A percentile compares a stretch with the other conserved stretches of the same genome.
Evolutionary conservation across 2,113 vertebrate species (phyloP).

Genomic region (Myodes glareolus): DNA sequence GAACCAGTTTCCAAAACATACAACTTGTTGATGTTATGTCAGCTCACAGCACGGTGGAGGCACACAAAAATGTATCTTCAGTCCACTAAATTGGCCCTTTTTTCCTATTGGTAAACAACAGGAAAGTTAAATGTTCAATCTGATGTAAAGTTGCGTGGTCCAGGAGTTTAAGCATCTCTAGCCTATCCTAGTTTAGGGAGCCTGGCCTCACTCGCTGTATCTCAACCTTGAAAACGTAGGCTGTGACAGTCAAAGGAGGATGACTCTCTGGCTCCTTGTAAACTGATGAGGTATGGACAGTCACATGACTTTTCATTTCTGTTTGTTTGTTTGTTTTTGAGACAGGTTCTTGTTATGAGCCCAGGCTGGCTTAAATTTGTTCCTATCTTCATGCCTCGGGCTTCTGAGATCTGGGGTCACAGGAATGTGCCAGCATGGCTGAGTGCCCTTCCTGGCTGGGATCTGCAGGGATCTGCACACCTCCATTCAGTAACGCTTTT

Average conservation of each 20-base stretch:
- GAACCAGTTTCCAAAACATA: background rate
- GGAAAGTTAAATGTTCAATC: conserved; percentile 3
- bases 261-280: background rate
- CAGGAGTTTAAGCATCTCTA: background rate
- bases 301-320: background rate
- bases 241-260: background rate
- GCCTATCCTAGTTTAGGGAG: background rate
- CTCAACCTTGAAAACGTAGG: background rate
- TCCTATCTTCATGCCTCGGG: no score
- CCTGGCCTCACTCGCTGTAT: background rate
- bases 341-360: background rate
- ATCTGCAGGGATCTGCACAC: background rate
- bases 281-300: background rate
- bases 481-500: background rate
- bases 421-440: background rate
- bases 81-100: background rate
- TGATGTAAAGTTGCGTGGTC: background rate
- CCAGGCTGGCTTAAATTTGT: background rate
- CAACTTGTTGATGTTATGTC: background rate
- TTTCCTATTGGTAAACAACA: background rate
- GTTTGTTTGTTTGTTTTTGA: background rate
- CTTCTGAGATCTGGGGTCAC: background rate
- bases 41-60: background rate
- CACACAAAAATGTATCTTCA: background rate
- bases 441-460: background rate